phyloP scores from a whole-genome alignment of 2,888 invertebrate species.

The Leptarthrus brevirostris region DNA sequence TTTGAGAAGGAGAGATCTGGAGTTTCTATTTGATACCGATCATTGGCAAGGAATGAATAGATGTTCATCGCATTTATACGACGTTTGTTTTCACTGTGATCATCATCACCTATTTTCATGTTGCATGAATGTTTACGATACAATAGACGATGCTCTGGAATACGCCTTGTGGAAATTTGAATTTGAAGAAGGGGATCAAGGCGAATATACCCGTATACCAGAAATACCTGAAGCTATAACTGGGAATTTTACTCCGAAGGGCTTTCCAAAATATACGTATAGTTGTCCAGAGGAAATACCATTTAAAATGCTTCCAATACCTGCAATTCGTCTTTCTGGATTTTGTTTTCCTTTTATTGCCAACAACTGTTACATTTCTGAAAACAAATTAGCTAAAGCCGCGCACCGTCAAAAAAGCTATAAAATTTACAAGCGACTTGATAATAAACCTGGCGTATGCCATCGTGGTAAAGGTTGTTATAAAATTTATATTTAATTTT shows the following conservation, averaged over 20 bases:
- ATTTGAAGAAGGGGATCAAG: neutral
- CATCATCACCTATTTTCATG: constrained; percentile 17
- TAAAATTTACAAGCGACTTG: too few relatives aligned
- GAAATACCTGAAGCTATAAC: neutral
- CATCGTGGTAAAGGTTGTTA: too few relatives aligned
- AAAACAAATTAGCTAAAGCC: too few relatives aligned
- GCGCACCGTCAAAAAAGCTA: too few relatives aligned
- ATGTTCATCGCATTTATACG: constrained; percentile 14
- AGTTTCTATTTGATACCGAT: neutral
- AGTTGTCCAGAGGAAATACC: too few relatives aligned
- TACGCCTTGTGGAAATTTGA: constrained; percentile 19
- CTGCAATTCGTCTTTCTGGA: too few relatives aligned
- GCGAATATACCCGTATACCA: neutral
- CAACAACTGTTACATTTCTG: too few relatives aligned
- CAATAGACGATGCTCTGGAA: neutral
- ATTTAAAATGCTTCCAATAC: too few relatives aligned
- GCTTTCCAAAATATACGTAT: too few relatives aligned
- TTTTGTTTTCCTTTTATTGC: too few relatives aligned
- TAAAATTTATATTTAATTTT: too few relatives aligned
- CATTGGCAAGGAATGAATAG: neutral
- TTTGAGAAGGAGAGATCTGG: neutral
- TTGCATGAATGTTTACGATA: neutral
- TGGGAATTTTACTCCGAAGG: neutral
- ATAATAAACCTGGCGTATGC: too few relatives aligned
- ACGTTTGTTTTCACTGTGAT: constrained; percentile 5